These are phyloP conservation scores for Strix aluco DNA, from an alignment of 2,113 vertebrate genomes.

Conservation along the genomic window DNA sequence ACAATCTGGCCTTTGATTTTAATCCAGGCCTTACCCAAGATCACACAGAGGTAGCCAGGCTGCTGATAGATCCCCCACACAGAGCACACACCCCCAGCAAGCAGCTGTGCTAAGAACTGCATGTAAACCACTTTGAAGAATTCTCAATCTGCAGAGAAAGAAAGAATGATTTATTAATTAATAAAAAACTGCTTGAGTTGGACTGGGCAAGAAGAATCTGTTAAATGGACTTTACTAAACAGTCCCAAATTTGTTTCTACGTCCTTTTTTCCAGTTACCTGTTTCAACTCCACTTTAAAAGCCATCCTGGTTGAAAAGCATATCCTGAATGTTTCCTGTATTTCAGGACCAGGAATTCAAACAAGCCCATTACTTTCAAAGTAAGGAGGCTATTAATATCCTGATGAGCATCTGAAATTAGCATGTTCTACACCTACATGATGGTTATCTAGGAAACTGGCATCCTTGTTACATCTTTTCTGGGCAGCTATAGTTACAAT, in stretches of 20 bases:
- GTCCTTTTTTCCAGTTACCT: conserved; percentile 2
- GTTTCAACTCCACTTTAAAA: background rate
- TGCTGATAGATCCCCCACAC: conserved; percentile 63
- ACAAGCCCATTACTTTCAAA: conserved; percentile 34
- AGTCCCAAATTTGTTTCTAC: background rate
- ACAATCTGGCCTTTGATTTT: conserved; percentile 66
- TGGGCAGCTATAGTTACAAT: background rate
- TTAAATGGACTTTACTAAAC: background rate
- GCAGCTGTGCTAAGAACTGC: conserved; percentile 49
- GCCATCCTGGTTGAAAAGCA: background rate
- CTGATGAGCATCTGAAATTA: conserved; percentile 59
- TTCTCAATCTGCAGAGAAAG: conserved; percentile 22
- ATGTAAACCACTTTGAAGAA: conserved; percentile 35
- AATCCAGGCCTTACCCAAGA: conserved; percentile 65
- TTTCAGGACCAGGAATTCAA: conserved; percentile 17
- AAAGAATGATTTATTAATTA: conserved; percentile 11
- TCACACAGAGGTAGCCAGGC: conserved; percentile 62
- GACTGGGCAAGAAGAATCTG: background rate
- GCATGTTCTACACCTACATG: conserved; percentile 51
- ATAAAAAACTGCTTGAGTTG: background rate
- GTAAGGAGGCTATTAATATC: conserved; percentile 36
- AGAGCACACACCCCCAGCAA: conserved; percentile 42
- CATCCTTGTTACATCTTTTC: conserved; percentile 20
- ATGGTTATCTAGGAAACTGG: conserved; percentile 54
- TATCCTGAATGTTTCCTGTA: background rate